Evolutionary conservation across 2,888 invertebrate species (phyloP), one percentile per base, ranked within the genome.

Genomic region (Dolichomitus sp.): DNA sequence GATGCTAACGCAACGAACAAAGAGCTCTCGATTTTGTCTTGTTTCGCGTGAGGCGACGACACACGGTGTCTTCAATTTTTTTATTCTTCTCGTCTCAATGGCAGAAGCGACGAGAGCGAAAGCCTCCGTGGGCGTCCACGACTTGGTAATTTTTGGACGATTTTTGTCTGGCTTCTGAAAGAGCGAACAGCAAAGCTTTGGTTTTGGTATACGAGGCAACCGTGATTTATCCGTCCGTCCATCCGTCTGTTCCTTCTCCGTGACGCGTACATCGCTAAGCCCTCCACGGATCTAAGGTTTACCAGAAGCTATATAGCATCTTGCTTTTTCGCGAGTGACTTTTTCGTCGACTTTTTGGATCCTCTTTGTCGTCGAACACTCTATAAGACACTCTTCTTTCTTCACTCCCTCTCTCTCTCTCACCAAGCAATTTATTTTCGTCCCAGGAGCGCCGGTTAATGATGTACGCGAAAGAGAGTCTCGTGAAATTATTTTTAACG

Each of bases 181-280:
- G 73, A 73, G 80, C 52, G 61, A 52, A 57, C 70, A 72, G 68
- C 61, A 73, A 73, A 80, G 80, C 66, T 66, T 48, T 68, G 59
- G n/a, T 61, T 61, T 37, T 40, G 59, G 11, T 61, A 37, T 37
- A 61, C 73, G 72, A 76, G 77, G 80, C 84, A 85, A 78, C 80
- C 85, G 88, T 90, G 90, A 90, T 90, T 90, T 90, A 90, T 90
- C 89, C 88, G 84, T 84, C 83, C 33, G 85, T 87, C 85, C 81
- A 79, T 81, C 77, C 70, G 69, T 70, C 69, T 52, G 77, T 76
- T 73, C 80, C 78, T 76, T 76, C 75, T 42, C 42, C 57, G 42
- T 54, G 73, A 61, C 52, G 52, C 61, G 37, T 65, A 68, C 57
- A 57, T 17, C 19, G n/a, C 14, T 17, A 23, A 11, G 6, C 54